These are phyloP conservation scores for Diadema setosum DNA, from an alignment of 35 echinoderm and acorn worm genomes.

Conservation along the genomic window DNA sequence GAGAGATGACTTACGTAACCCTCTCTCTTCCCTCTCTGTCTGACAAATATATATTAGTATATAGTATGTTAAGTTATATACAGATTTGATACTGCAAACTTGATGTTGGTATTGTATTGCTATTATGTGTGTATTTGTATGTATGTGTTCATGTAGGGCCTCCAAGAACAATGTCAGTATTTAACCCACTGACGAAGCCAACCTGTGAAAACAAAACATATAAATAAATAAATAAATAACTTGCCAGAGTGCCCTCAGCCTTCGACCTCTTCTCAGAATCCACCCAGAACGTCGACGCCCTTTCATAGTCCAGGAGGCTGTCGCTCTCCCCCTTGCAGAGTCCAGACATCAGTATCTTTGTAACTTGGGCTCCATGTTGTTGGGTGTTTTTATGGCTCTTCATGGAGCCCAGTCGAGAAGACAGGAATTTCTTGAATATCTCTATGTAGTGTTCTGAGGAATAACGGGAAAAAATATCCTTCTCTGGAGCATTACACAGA, in stretches of 20 bases:
- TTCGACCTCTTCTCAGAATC: neutral
- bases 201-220: no score
- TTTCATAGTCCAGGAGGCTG: neutral
- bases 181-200: no score
- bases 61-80: no score
- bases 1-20: neutral
- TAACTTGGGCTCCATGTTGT: neutral
- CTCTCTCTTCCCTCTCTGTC: neutral
- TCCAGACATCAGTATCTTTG: neutral
- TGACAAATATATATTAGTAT: no score
- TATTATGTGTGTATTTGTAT: no score
- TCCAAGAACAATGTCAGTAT: no score
- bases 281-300: neutral
- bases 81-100: no score
- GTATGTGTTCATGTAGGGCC: no score
- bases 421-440: neutral
- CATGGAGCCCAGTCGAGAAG: neutral
- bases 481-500: no score
- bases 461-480: no score
- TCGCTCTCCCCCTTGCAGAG: neutral
- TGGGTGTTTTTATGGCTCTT: neutral
- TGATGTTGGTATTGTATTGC: no score
- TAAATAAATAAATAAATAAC: neutral
- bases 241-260: neutral
- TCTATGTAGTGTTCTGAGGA: no score